Evolutionary conservation across 2,113 vertebrate genomes (phyloP).

Genomic region (Crotalus horridus): DNA sequence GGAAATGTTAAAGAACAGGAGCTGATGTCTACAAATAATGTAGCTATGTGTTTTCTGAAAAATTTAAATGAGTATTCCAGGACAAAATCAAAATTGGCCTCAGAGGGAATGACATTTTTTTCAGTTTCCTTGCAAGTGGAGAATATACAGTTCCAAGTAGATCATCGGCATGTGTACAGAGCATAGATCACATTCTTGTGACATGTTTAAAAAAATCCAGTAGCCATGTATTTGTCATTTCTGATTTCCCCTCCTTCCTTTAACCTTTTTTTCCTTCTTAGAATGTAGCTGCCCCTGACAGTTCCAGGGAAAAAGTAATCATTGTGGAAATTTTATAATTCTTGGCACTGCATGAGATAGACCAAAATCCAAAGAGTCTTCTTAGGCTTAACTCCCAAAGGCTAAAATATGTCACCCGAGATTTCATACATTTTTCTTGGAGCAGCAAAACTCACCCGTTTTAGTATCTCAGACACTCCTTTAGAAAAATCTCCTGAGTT

Average conservation of each 20-base stretch:
- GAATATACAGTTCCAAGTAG: conserved; percentile 65
- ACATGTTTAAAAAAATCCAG: conserved; percentile 63
- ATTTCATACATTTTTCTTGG: background rate
- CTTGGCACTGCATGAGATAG: conserved; percentile 58
- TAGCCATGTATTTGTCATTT: conserved; percentile 58
- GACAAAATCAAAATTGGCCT: conserved; percentile 55
- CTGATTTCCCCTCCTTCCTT: conserved; percentile 10
- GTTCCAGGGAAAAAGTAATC: background rate
- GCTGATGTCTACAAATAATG: conserved; percentile 51
- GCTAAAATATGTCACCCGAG: background rate
- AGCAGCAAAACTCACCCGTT: background rate
- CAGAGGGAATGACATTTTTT: conserved; percentile 56
- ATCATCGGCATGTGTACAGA: conserved; percentile 54
- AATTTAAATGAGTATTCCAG: conserved; percentile 67
- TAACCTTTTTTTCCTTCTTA: conserved; percentile 45
- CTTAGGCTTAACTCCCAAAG: background rate
- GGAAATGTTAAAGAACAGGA: conserved; percentile 1
- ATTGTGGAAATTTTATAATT: conserved; percentile 58
- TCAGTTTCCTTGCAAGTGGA: conserved; percentile 46
- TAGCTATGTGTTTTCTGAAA: conserved; percentile 45
- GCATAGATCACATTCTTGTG: conserved; percentile 58
- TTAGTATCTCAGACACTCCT: background rate
- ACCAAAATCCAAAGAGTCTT: background rate
- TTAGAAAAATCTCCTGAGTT: background rate
- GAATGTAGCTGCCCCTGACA: conserved; percentile 49